Conservation (phyloP, 2,888 invertebrate genomes). For the Dysmachus trigonus region DNA sequence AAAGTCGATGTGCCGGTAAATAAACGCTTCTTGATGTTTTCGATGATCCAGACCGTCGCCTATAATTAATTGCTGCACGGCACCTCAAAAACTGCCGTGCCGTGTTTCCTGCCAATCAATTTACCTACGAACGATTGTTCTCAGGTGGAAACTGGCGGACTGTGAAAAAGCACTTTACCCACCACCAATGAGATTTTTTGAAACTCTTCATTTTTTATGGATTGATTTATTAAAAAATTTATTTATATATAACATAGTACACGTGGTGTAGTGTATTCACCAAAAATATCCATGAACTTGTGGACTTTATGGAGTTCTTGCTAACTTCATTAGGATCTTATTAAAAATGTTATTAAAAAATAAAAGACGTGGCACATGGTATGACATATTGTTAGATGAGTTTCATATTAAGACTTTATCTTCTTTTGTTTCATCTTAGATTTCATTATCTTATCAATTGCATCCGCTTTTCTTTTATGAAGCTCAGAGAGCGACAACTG, state of each 20-base stretch:
- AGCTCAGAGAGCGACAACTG: not conserved
- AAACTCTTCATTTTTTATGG: not conserved
- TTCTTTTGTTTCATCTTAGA: not conserved
- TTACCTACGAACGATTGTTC: not conserved
- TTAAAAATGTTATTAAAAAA: not conserved
- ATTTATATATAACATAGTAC: too few relatives aligned
- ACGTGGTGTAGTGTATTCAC: not conserved
- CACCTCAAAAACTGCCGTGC: not conserved
- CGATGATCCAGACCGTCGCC: not conserved
- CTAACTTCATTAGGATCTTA: not conserved
- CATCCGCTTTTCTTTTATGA: not conserved
- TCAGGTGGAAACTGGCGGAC: not conserved
- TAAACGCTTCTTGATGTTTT: not conserved
- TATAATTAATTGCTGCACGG: not conserved
- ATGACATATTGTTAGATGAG: not conserved
- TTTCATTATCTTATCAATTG: not conserved
- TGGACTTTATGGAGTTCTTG: not conserved
- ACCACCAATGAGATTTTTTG: not conserved
- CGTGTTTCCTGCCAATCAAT: not conserved
- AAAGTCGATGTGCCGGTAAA: not conserved
- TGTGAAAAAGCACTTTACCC: not conserved
- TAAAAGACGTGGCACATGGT: not conserved
- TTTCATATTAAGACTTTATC: not conserved
- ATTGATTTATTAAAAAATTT: not conserved
- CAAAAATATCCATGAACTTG: not conserved